Conservation (phyloP, 2,888 invertebrate genomes). For the Oscheius sp. region DNA sequence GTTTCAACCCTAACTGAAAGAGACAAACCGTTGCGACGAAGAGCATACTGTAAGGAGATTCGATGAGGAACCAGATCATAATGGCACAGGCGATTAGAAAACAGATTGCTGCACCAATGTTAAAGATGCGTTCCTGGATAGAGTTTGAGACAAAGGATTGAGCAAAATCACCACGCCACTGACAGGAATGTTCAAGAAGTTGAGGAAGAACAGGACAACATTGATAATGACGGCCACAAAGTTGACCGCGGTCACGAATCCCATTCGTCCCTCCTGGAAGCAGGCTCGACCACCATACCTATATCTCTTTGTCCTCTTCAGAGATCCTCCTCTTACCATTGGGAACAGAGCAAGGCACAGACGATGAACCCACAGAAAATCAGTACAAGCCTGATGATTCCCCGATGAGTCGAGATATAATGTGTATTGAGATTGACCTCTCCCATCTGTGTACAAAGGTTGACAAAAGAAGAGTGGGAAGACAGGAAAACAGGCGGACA, state of each 20-base stretch:
- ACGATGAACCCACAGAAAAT: slow-evolving; percentile 68
- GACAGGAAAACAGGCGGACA: too few species aligned
- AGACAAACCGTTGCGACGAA: slow-evolving; percentile 43
- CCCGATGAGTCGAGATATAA: slow-evolving; percentile 63
- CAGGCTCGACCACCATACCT: slow-evolving; percentile 67
- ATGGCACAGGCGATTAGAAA: slow-evolving; percentile 55
- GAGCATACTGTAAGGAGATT: slow-evolving; percentile 52
- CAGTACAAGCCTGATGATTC: slow-evolving; percentile 63
- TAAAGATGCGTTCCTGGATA: neutral
- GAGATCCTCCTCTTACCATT: slow-evolving; percentile 43
- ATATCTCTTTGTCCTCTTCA: neutral
- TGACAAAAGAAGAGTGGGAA: too few species aligned
- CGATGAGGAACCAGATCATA: slow-evolving; percentile 62
- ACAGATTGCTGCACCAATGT: neutral
- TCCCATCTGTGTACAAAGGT: too few species aligned
- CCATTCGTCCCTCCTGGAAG: slow-evolving; percentile 66
- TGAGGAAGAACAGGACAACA: slow-evolving; percentile 64
- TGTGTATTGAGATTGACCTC: slow-evolving; percentile 49
- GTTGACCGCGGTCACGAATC: slow-evolving; percentile 60
- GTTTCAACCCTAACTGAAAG: too few species aligned
- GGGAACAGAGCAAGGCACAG: slow-evolving; percentile 68
- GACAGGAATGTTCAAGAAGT: slow-evolving; percentile 65
- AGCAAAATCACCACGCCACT: slow-evolving; percentile 52
- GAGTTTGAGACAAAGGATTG: neutral
- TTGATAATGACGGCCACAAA: slow-evolving; percentile 61